Evolutionary conservation across 30 jellyfish, hydroid and myxozoan genomes (phyloP).

Genomic region (Cassiopea xamachana): DNA sequence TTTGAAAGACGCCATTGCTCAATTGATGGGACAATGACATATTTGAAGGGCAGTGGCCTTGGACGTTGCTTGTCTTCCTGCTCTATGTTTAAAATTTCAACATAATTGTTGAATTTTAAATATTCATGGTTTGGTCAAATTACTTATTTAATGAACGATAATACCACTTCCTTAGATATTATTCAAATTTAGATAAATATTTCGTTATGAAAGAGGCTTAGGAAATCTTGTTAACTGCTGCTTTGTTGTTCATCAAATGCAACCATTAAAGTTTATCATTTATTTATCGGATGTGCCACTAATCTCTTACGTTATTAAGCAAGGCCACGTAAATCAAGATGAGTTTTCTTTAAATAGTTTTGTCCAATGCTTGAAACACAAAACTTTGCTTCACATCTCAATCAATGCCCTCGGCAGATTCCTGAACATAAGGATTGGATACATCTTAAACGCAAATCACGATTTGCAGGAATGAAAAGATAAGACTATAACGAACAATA

Average conservation of each 20-base stretch:
- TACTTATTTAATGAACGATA: conserved; percentile 23
- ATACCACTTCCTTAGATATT: conserved; percentile 33
- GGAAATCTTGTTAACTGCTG: conserved; percentile 39
- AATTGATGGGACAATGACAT: neutral
- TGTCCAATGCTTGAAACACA: neutral
- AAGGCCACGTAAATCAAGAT: neutral
- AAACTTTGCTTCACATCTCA: too few relatives aligned
- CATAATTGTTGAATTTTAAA: conserved; percentile 7
- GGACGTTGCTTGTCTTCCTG: conserved; percentile 19
- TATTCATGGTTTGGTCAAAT: conserved; percentile 45
- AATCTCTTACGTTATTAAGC: neutral
- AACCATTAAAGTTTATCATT: neutral
- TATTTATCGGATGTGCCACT: neutral
- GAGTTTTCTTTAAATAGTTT: neutral
- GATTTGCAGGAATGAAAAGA: too few relatives aligned
- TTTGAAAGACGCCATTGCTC: neutral
- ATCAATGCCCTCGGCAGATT: too few relatives aligned
- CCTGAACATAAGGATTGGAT: too few relatives aligned
- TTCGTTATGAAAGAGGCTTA: conserved; percentile 33
- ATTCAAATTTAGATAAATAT: conserved; percentile 31
- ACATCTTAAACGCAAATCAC: too few relatives aligned
- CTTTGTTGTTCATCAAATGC: conserved; percentile 1
- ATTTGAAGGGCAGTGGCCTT: neutral
- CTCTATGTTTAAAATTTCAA: conserved; percentile 15
- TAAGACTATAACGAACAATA: too few relatives aligned